A percentile compares a stretch with the other conserved stretches of the same genome.
phyloP scores from a whole-genome alignment of 2,797 vertebrate species.

The Sebastes diploproa region DNA sequence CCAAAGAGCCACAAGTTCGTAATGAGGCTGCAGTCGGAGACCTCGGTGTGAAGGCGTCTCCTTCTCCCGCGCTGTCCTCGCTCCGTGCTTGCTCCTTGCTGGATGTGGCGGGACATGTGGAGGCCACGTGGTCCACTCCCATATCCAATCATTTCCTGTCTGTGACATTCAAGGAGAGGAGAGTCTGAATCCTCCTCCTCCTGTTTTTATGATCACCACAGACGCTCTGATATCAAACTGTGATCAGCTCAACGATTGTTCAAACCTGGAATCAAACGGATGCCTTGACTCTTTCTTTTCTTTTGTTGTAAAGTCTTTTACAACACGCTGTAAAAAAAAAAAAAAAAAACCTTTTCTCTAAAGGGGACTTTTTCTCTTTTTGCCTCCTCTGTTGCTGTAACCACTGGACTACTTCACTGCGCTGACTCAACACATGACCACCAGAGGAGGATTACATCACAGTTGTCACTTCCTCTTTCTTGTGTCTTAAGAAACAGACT shows the following conservation, averaged over 20 bases:
- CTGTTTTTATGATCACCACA: constrained; percentile 9
- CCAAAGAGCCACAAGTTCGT: constrained; percentile 97
- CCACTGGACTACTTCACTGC: constrained; percentile 67
- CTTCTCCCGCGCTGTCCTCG: not conserved
- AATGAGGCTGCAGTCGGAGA: constrained; percentile 95
- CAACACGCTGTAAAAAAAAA: constrained; percentile 29
- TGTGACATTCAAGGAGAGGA: constrained; percentile 12
- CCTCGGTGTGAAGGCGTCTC: constrained; percentile 80
- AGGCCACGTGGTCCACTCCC: not conserved
- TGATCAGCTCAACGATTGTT: constrained; percentile 62
- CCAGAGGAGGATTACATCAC: constrained; percentile 48
- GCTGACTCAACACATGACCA: constrained; percentile 39
- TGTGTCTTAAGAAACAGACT: constrained; percentile 28
- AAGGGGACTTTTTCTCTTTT: constrained; percentile 21
- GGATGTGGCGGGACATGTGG: constrained; percentile 17
- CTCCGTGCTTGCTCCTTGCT: not conserved
- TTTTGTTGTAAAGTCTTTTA: constrained; percentile 14
- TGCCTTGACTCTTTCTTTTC: constrained; percentile 51
- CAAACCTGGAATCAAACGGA: constrained; percentile 41
- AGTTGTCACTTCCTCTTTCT: constrained; percentile 50
- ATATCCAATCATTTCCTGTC: constrained; percentile 11
- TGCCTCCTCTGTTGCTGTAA: constrained; percentile 46
- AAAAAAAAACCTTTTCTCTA: not conserved
- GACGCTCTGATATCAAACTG: constrained; percentile 52
- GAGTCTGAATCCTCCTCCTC: not conserved